phyloP scores from a whole-genome alignment of 2,797 vertebrate genomes.

The Spheniscus humboldti region DNA sequence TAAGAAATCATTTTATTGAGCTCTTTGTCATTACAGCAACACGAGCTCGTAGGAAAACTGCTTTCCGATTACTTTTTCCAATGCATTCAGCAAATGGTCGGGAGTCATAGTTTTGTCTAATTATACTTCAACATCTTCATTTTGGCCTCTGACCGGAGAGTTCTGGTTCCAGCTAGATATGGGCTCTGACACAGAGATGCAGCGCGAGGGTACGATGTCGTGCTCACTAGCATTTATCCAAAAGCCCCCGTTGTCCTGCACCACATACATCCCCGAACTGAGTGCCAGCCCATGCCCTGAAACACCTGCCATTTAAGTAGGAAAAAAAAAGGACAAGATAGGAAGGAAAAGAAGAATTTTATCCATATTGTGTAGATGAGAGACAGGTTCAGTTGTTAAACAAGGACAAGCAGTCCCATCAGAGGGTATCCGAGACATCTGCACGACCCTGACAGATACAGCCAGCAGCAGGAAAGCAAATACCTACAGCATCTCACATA shows the following conservation, averaged over 20 bases:
- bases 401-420: neutral
- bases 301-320: neutral
- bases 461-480: neutral
- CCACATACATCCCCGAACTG: neutral
- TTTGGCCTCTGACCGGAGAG: neutral
- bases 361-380: neutral
- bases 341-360: neutral
- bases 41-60: neutral
- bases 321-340: neutral
- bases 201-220: rapidly evolving
- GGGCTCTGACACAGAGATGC: neutral
- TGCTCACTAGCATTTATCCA: neutral
- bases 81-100: neutral
- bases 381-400: neutral
- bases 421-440: neutral
- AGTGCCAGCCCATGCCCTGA: neutral
- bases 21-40: neutral
- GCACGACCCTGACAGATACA: neutral
- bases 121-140: neutral
- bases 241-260: neutral
- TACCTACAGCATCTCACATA: neutral
- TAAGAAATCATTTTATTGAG: neutral
- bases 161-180: neutral
- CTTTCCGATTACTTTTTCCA: neutral
- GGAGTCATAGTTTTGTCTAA: neutral